phyloP scores from a whole-genome alignment of 2,113 vertebrate genomes.

The Anoura caudifer region DNA sequence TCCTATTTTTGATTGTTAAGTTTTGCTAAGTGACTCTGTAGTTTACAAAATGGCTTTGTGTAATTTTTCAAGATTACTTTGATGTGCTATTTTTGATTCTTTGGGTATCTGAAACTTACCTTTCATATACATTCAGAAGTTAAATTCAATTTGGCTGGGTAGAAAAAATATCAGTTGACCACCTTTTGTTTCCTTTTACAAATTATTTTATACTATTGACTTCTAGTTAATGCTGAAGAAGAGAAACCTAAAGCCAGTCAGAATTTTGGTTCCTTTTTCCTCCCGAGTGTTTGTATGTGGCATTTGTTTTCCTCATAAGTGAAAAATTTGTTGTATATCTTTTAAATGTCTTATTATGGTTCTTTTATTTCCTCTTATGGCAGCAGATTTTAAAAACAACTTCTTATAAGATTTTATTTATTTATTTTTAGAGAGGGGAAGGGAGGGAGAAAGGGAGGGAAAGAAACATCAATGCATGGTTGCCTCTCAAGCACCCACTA shows the following conservation, averaged over 20 bases:
- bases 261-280: neutral
- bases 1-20: neutral
- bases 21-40: neutral
- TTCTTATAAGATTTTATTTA: neutral
- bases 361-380: neutral
- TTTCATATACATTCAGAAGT: neutral
- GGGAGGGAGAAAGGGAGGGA: too few species aligned
- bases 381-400: neutral
- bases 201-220: neutral
- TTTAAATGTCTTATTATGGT: neutral
- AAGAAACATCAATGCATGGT: too few species aligned
- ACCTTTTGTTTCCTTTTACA: neutral
- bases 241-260: neutral
- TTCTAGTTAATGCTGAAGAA: neutral
- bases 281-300: neutral
- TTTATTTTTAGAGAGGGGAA: too few species aligned
- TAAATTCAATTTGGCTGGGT: neutral
- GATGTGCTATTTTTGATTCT: neutral
- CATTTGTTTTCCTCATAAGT: neutral
- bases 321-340: neutral
- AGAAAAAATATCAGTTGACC: neutral
- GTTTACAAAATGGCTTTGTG: neutral
- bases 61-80: conserved; percentile 3
- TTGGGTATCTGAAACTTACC: neutral
- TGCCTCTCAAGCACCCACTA: too few species aligned